phyloP scores from a whole-genome alignment of 1,140 invertebrate genomes.

The Caenorhabditis briggsae region DNA sequence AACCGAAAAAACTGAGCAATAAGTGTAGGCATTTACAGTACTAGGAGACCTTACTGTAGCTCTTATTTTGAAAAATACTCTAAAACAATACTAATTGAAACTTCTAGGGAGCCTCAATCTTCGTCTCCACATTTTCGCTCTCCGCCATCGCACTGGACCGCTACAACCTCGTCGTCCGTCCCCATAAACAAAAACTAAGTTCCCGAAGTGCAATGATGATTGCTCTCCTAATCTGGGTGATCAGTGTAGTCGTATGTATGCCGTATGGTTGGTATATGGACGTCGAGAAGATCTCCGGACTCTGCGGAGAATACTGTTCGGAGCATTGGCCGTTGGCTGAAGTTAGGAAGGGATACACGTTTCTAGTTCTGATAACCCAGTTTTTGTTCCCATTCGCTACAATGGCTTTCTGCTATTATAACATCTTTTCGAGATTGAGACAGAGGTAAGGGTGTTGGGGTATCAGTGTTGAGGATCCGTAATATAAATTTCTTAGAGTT shows the following conservation, averaged over 20 bases:
- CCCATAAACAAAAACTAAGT: constrained; percentile 71
- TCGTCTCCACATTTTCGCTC: constrained; percentile 74
- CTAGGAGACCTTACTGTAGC: no score
- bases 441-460: constrained; percentile 28
- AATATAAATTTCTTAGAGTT: constrained; percentile 59
- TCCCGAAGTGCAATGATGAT: constrained; percentile 65
- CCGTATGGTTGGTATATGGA: constrained; percentile 78
- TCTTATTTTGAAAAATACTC: no score
- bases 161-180: constrained; percentile 75
- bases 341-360: constrained; percentile 69
- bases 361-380: constrained; percentile 71
- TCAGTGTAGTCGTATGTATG: constrained; percentile 76
- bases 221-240: constrained; percentile 74
- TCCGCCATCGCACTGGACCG: constrained; percentile 76
- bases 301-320: constrained; percentile 72
- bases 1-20: no score
- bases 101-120: constrained; percentile 68
- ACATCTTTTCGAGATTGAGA: constrained; percentile 72
- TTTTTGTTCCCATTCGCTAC: constrained; percentile 77
- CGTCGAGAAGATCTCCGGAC: constrained; percentile 71
- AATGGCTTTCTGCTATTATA: constrained; percentile 77
- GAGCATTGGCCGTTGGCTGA: constrained; percentile 72
- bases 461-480: neutral
- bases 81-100: no score
- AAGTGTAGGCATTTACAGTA: no score